Evolutionary conservation across 2,888 invertebrate species (phyloP), one percentile per base, ranked within the genome.

Genomic region (Ephialtes manifestator): DNA sequence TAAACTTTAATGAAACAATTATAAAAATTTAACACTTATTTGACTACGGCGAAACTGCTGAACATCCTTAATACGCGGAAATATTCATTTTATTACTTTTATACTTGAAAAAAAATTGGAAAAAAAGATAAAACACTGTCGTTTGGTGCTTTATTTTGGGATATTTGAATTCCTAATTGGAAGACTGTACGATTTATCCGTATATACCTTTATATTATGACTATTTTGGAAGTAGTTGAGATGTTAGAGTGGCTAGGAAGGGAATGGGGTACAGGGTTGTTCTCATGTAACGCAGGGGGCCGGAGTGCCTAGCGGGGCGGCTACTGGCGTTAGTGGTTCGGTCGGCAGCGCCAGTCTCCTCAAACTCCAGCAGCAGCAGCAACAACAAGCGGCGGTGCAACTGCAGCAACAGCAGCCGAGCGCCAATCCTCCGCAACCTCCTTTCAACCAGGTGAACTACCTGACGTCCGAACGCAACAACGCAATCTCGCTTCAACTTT

Each of bases 401-500:
- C 87, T 92, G 87, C 93, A 93, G 81, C 92, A 92, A 85, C 93
- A 92, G 86, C 94, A 93, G 85, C 91, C 93, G 88, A 93, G 91
- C 88, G 90, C 90, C 87, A 93, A 92, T 90, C 92, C 93, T 81
- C 92, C 92, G 86, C 94, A 93, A 90, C 93, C 93, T 87, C 93
- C 93, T 86, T 94, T 94, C 87, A 94, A 94, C 89, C 94, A 94
- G 94, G 94, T 94, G 93, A 93, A 89, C 87, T 88, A 91, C 89
- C 89, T 90, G 89, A 90, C 78, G 86, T 79, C 88, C 79, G 84
- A 88, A 86, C 77, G 63, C 75, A 75, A 51, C 75, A 75, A 51
- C 75, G 63, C 51, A 18, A 39, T 65, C 46, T 51, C 20, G 20
- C 46, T 74, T 35, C n/a, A 46, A 5, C 35, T 13, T 71, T 31